A percentile compares a stretch with the other conserved stretches of the same genome.
Evolutionary conservation across 2,113 vertebrate species (phyloP).

Genomic region (Albula glossodonta): DNA sequence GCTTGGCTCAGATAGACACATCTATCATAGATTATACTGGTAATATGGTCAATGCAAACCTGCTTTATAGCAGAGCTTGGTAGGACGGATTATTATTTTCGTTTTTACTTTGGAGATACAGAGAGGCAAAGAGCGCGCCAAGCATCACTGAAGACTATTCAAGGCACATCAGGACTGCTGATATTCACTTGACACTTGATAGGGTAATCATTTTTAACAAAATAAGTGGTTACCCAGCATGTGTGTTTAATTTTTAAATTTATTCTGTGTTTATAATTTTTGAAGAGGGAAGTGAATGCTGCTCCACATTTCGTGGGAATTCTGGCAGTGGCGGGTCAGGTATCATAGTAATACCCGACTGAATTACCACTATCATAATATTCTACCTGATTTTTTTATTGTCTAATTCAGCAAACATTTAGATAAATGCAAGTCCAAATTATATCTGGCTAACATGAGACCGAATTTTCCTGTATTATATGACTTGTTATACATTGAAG

Average conservation of each 20-base stretch:
- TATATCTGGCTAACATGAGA: conserved; percentile 40
- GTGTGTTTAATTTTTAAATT: background rate
- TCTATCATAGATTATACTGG: conserved; percentile 80
- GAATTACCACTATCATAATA: conserved; percentile 6
- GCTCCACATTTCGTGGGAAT: conserved; percentile 6
- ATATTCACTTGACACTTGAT: background rate
- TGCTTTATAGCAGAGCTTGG: conserved; percentile 94
- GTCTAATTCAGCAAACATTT: conserved; percentile 19
- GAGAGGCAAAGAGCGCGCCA: conserved; percentile 12
- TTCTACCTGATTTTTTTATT: conserved; percentile 21
- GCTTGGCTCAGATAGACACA: conserved; percentile 76
- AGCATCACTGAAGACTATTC: conserved; percentile 9
- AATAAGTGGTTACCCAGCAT: conserved; percentile 12
- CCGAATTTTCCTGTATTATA: conserved; percentile 18
- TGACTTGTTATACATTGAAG: conserved; percentile 1
- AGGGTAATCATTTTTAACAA: background rate
- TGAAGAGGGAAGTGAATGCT: conserved; percentile 12
- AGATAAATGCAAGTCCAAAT: conserved; percentile 23
- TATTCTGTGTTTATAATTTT: conserved; percentile 24
- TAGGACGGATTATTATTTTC: conserved; percentile 51
- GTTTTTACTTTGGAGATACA: conserved; percentile 17
- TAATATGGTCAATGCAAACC: conserved; percentile 78
- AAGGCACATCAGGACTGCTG: background rate
- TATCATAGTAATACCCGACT: conserved; percentile 20
- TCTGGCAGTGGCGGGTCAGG: background rate